These are phyloP conservation scores for Sebastes flavidus DNA, from an alignment of 2,797 vertebrate species.

Conservation along the genomic window DNA sequence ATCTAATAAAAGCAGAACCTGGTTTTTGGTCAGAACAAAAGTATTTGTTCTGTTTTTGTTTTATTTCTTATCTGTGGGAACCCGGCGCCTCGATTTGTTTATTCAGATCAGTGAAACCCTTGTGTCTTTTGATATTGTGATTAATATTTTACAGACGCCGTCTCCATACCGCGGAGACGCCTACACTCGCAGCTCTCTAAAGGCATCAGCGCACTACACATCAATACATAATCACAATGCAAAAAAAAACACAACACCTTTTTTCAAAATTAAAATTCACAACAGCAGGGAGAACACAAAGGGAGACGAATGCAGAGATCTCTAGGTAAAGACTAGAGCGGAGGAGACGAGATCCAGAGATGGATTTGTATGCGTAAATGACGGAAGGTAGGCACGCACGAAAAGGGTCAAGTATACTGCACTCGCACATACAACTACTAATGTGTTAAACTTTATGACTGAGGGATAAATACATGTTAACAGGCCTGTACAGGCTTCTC, in stretches of 20 bases:
- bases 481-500: neutral
- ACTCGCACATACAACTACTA: neutral
- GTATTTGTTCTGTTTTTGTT: conserved; percentile 44
- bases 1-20: neutral
- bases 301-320: conserved; percentile 17
- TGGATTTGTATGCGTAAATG: conserved; percentile 1
- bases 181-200: conserved; percentile 46
- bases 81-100: conserved; percentile 61
- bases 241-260: conserved; percentile 44
- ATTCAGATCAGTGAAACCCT: conserved; percentile 58
- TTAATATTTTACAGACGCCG: conserved; percentile 72
- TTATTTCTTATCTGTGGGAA: conserved; percentile 41
- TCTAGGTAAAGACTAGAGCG: conserved; percentile 18
- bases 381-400: neutral
- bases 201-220: conserved; percentile 48
- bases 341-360: neutral
- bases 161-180: conserved; percentile 65
- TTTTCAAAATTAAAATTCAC: conserved; percentile 57
- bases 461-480: neutral
- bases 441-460: neutral
- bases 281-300: conserved; percentile 45
- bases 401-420: neutral
- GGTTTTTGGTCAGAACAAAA: neutral
- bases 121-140: conserved; percentile 62
- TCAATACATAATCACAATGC: conserved; percentile 63